Base-by-base conservation (phyloP, 2,113 vertebrate genomes). In the Lophius piscatorius region DNA sequence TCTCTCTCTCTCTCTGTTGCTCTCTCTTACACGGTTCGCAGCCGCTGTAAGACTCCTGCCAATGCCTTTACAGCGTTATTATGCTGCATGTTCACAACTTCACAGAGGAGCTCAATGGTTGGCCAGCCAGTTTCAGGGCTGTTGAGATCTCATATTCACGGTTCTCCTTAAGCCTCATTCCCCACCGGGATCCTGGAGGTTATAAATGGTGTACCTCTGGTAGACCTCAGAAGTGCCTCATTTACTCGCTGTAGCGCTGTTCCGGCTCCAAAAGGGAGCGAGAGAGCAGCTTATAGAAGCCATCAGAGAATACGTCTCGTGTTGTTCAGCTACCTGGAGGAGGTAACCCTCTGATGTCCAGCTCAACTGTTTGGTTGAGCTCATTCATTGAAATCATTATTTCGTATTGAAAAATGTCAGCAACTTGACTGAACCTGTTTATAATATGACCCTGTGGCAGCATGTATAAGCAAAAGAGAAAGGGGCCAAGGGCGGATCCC, bases 71-170 rank as follows among this genome's bases (percentile, higher is more conserved):
- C 58, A 57, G 39, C 44, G 31, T 74, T 68, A 70, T 63, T 63
- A 64, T 71, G 67, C 63, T 59, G 26, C 57, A 42, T 8, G n/a
- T 65, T 80, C 61, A 68, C 64, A 70, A 57, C 73, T 82, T 65
- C 54, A 68, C 34, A 28, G 51, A 54, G 60, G 17, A 58, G 49
- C 62, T 61, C 46, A 22, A 38, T 65, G 57, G 38, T 64, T 22
- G 38, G 58, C 48, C 45, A 49, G 77, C 59, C 42, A 26, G 40
- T 23, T 46, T 40, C 35, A 39, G 66, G 39, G 75, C 40, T 31
- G 50, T 46, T 21, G 58, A 82, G 76, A 80, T 62, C 50, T 76
- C 4, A 9, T 83, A 77, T 77, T 81, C 80, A 64, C 79, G 7
- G 22, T 38, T 56, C 65, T 70, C 69, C 59, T 23, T 75, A 78